Evolutionary conservation across 1,140 invertebrate genomes (phyloP).

Genomic region (Bombus waltoni): DNA sequence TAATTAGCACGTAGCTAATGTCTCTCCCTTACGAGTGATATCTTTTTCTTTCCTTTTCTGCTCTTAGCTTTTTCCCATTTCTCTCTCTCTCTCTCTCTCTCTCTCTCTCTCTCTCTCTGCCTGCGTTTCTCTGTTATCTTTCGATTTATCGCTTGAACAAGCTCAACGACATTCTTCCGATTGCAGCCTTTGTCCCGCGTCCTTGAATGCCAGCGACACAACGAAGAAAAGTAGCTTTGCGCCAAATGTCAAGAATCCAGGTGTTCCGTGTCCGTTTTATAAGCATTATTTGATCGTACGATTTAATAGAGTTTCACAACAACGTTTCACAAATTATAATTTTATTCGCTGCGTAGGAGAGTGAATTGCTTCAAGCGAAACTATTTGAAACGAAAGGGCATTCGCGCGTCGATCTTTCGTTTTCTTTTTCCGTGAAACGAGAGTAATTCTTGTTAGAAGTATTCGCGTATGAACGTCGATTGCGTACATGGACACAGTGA

Average conservation of each 20-base stretch:
- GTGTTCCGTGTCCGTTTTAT: background rate
- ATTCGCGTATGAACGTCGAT: too few species aligned
- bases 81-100: background rate
- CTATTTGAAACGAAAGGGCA: too few species aligned
- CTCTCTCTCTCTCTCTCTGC: background rate
- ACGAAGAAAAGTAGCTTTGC: background rate
- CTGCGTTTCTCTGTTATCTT: background rate
- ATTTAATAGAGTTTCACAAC: background rate
- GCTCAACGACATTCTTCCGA: background rate
- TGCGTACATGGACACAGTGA: too few species aligned
- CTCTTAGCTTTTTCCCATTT: background rate
- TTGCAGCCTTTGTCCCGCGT: conserved; percentile 31
- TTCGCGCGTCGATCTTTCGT: too few species aligned
- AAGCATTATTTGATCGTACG: background rate
- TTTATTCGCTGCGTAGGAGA: too few species aligned
- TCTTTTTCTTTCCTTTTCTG: background rate
- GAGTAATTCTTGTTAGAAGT: too few species aligned
- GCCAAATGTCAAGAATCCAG: background rate
- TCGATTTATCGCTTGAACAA: conserved; percentile 39
- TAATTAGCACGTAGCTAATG: conserved; percentile 73
- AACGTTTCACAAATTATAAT: background rate
- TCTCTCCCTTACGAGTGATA: conserved; percentile 13
- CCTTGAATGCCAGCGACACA: background rate
- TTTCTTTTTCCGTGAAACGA: too few species aligned
- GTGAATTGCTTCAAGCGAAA: too few species aligned